Evolutionary conservation across 2,113 vertebrate genomes (phyloP), one percentile per base, ranked within the genome.

Genomic region (Corythornis vintsioides): DNA sequence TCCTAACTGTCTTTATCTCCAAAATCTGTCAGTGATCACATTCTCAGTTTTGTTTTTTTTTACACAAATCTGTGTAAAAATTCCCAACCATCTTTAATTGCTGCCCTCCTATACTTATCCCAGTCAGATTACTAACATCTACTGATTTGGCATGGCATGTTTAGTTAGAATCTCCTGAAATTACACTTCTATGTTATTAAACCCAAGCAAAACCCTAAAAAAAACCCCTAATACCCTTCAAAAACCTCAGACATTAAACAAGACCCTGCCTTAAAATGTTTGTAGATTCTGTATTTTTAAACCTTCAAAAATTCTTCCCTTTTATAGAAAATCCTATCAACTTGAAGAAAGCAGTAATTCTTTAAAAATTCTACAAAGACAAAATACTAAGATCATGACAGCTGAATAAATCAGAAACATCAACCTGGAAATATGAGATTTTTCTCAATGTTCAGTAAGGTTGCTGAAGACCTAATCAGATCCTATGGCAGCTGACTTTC

Each of bases 401-500:
- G n/a, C 9, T 60, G 61, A 86, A 86, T 45, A 86, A 45, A 93
- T 73, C 35, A 45, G 38, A 78, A 90, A 67, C 13, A 61, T 53
- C 17, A 69, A 29, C 69, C 29, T 3, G 40, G 40, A 73, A 92
- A 92, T 85, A 91, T 80, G 57, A 77, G 56, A 74, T 38, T 38
- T 38, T 38, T 38, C 38, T 38, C 38, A 88, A 69, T 89, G 91
- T 53, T 59, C 1, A 55, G 63, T 67, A 67, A 87, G 53, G 28
- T 61, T 84, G 66, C 52, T 86, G 69, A 88, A 91, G 71, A 64
- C 13, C 80, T 89, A 63, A 86, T 95, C 83, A 88, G 85, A 86
- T 70, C 76, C 50, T 66, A 80, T 53, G 4, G 7, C 33, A 73
- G 48, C 82, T 89, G 89, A 77, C 56, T 96, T 94, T 95, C 95